Base-by-base conservation (phyloP, 2,888 invertebrate species). In the Habroteleia sp. region DNA sequence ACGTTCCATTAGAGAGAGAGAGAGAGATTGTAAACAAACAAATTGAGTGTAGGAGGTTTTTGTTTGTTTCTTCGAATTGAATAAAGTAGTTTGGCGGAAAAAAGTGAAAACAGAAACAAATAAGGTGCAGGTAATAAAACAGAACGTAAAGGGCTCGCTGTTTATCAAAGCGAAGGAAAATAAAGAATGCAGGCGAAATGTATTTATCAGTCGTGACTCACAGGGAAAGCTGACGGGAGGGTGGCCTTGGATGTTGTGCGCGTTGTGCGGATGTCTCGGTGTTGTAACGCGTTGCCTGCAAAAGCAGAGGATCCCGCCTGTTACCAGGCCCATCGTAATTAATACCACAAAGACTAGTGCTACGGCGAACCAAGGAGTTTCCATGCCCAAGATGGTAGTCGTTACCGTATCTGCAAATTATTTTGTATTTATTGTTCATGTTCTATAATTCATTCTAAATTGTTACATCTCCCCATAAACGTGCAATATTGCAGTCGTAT, bases 331-430 rank as follows among this genome's bases (percentile, higher is more conserved):
- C 82, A 93, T 91, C 85, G 93, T 89, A 80, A 93, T 91, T 85
- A 96, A 90, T 84, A 93, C 90, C 74, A 92, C 91, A 83, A 93
- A 92, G 77, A 94, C 93, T 52, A 93, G 92, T 81, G 93, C 91
- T 74, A 93, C 91, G 81, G 93, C 93, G 88, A 95, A 93, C 93
- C 94, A 94, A 82, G 94, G 93, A 87, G 93, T 91, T 83, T 93
- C 93, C 85, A 94, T 90, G 77, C 95, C 94, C 77, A 94, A 89
- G 76, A 94, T 92, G 72, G 91, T 92, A 79, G 91, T 91, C 60
- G 91, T 89, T 79, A 92, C 91, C 85, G 91, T 91, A 85, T 91
- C 93, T 93, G 86, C 10, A 89, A 82, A 27, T 10, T 13, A 27
- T 20, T 20, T n/a, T n/a, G n/a, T n/a, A n/a, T n/a, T n/a, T n/a